phyloP scores from a whole-genome alignment of 2,888 invertebrate genomes.

The Melangyna quadrimaculata region DNA sequence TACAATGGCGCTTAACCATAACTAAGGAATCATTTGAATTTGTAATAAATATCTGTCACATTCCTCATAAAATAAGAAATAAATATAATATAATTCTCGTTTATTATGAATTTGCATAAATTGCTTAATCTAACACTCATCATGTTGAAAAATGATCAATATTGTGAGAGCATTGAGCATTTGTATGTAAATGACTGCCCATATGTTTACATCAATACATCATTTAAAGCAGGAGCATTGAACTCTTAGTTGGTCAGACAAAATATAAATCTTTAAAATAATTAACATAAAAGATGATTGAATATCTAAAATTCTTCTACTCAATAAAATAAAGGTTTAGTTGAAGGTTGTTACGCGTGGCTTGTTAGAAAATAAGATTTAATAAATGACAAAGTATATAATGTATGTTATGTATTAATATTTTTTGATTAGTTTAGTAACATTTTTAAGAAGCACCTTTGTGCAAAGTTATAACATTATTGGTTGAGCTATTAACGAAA shows the following conservation, averaged over 20 bases:
- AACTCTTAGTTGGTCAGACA: not conserved
- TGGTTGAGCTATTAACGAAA: no score
- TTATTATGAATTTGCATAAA: conserved; percentile 5
- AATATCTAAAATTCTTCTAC: not conserved
- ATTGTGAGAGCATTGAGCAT: conserved; percentile 1
- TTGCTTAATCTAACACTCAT: not conserved
- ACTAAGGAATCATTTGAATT: not conserved
- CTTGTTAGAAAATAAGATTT: no score
- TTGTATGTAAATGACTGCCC: not conserved
- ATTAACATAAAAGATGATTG: not conserved
- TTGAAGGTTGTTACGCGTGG: no score
- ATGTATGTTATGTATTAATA: no score
- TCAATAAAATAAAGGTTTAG: no score
- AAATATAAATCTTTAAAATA: not conserved
- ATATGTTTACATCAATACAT: not conserved
- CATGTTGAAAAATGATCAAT: not conserved
- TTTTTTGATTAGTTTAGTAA: no score
- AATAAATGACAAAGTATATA: no score
- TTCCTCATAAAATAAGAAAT: not conserved
- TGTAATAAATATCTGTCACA: not conserved
- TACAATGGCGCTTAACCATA: not conserved
- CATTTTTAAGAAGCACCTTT: no score
- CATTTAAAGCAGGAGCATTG: not conserved
- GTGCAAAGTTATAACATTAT: no score
- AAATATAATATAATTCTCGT: not conserved